These are phyloP conservation scores for Blastobasis lacticolella DNA, from an alignment of 2,888 invertebrate genomes.

Conservation along the genomic window DNA sequence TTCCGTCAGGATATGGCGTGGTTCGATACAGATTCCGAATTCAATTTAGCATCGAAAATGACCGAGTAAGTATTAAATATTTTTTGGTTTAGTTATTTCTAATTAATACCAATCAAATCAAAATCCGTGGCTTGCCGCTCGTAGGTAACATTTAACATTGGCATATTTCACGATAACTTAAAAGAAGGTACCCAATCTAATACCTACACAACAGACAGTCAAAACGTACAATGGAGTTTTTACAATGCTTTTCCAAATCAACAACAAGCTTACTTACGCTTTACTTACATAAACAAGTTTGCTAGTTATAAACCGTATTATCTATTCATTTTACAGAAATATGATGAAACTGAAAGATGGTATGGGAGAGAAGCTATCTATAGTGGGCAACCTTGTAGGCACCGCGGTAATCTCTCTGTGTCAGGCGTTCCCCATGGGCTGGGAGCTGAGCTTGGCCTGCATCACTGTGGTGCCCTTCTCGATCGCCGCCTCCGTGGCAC, in stretches of 20 bases:
- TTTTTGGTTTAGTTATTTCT: too few species aligned
- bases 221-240: too few species aligned
- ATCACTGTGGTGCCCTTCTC: conserved; percentile 85
- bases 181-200: too few species aligned
- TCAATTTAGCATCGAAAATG: conserved; percentile 81
- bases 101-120: too few species aligned
- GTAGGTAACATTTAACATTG: too few species aligned
- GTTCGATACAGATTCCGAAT: conserved; percentile 81
- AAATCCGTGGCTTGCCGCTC: too few species aligned
- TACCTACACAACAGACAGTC: too few species aligned
- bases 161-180: too few species aligned
- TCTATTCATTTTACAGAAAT: conserved; percentile 65
- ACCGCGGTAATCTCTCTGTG: conserved; percentile 81
- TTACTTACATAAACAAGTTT: not conserved
- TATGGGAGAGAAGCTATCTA: conserved; percentile 87
- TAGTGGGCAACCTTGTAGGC: conserved; percentile 81
- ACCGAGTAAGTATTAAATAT: conserved; percentile 76
- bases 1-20: conserved; percentile 83
- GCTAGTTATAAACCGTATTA: not conserved
- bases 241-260: too few species aligned
- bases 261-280: too few species aligned
- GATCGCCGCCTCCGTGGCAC: conserved; percentile 79
- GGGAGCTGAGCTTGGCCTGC: conserved; percentile 88
- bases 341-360: conserved; percentile 87
- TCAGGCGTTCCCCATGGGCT: conserved; percentile 85